Evolutionary conservation across 2,888 invertebrate species (phyloP), one percentile per base, ranked within the genome.

Genomic region (Camptogramma bilineatum): DNA sequence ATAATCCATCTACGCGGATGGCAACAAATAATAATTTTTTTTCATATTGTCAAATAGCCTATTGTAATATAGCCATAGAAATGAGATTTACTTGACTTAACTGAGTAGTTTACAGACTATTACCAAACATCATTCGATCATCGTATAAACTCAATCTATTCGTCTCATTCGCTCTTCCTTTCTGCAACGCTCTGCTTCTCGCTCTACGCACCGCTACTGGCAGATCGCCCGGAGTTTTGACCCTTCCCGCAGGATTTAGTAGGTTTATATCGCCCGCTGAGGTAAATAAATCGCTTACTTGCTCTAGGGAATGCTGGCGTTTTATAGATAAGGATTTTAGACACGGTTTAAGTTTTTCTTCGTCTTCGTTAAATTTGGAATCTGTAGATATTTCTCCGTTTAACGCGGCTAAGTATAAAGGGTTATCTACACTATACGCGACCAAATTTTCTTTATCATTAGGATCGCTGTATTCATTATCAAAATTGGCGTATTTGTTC

Each of bases 71-170:
- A 13, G 4, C 7, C 4, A 10, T 39, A 13, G 10, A 2, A 31
- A 13, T 39, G 34, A 39, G 28, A 28, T 28, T 28, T 8, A 28
- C 28, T 28, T 28, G n/a, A n/a, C n/a, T 28, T 0, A 28, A 10
- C 10, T 39, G 4, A 34, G 8, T 2, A 34, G 10, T 34, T 44
- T 61, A 64, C 74, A 93, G 77, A 76, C 92, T 94, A 73, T 94
- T 94, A 0, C 93, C 93, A 71, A 95, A 95, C 97, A 98, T 98
- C 94, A 98, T 97, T 48, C 98, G 94, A 82, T 98, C 98, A 77
- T 98, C 97, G 78, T 97, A 98, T 18, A 98, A 90, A 51, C 98
- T 98, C 75, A 98, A 94, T 70, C 98, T 94, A 71, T 96, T 95
- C 48, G 95, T 94, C 19, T 92, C 91, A 13, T 78, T 88, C 0